Evolutionary conservation across 2,113 vertebrate genomes (phyloP).

Genomic region (Calidris pugnax): DNA sequence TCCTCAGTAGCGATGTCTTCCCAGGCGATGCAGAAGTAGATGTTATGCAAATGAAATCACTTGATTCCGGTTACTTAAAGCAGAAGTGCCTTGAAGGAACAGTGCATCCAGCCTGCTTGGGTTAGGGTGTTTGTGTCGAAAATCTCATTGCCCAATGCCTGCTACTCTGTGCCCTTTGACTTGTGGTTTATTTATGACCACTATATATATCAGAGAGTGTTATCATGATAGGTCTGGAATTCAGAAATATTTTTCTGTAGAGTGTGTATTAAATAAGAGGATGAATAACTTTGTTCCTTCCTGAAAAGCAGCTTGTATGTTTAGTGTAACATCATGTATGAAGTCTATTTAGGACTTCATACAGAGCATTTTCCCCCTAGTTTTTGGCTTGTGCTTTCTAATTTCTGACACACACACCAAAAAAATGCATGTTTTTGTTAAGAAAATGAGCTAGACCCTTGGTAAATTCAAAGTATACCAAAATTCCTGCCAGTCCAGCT

Average conservation of each 20-base stretch:
- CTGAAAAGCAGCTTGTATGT: background rate
- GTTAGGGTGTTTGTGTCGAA: background rate
- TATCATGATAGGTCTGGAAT: background rate
- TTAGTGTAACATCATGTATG: background rate
- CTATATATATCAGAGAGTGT: background rate
- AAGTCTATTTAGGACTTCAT: background rate
- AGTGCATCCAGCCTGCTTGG: background rate
- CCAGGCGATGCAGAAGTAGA: background rate
- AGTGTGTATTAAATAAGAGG: background rate
- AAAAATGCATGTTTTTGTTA: background rate
- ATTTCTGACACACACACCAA: background rate
- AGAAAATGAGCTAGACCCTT: background rate
- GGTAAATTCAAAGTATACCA: background rate
- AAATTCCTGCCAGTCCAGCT: background rate
- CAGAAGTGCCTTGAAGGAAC: background rate
- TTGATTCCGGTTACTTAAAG: background rate
- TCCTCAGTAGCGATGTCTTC: background rate
- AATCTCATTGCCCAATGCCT: background rate
- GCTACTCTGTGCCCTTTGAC: fast-evolving
- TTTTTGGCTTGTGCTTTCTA: background rate
- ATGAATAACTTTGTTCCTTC: background rate
- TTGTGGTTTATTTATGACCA: background rate
- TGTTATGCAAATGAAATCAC: background rate
- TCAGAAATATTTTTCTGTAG: background rate
- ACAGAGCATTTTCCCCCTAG: fast-evolving